Evolutionary conservation across 2,113 vertebrate genomes (phyloP).

Genomic region (Sprattus sprattus): DNA sequence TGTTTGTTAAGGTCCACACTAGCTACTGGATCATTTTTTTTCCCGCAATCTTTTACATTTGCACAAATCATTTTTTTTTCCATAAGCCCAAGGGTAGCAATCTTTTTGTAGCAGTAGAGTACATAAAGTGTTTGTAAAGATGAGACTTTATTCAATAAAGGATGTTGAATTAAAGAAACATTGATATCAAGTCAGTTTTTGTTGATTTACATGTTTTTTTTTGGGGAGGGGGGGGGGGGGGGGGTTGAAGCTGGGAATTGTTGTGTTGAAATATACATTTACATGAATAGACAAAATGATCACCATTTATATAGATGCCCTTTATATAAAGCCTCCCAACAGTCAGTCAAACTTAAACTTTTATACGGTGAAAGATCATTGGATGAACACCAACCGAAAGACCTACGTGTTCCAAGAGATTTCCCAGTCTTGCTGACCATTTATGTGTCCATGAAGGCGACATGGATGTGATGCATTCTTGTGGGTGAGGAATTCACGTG

Average conservation of each 20-base stretch:
- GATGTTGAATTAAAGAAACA: not conserved
- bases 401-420: no score
- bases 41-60: not conserved
- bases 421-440: no score
- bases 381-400: no score
- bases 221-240: no score
- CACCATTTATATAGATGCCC: no score
- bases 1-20: not conserved
- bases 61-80: not conserved
- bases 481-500: no score
- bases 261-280: not conserved
- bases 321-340: no score
- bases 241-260: not conserved
- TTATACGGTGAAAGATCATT: no score
- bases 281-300: not conserved
- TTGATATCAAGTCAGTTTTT: not conserved
- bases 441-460: no score
- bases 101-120: not conserved
- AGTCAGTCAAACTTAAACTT: no score
- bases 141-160: not conserved
- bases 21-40: not conserved
- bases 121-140: not conserved
- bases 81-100: not conserved
- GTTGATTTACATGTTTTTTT: not conserved
- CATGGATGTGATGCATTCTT: no score